Conservation (phyloP, 2,113 vertebrate genomes). For the Columba livia region DNA sequence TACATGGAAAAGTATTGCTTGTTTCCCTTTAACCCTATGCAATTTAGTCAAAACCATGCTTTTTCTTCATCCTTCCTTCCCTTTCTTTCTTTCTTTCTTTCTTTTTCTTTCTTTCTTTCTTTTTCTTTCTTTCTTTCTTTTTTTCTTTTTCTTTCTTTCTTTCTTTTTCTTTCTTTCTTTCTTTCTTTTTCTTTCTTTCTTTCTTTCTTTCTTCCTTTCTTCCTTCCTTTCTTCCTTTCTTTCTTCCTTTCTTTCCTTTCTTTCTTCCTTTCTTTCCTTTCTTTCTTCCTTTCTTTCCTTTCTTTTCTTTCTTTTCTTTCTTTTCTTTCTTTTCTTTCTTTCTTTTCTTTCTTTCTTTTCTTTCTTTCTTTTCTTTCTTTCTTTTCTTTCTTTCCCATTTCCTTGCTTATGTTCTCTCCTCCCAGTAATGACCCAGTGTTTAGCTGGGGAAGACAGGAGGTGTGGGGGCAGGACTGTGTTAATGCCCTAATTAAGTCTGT, state of each 20-base stretch:
- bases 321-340: not conserved
- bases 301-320: not conserved
- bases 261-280: not conserved
- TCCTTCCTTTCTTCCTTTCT: not conserved
- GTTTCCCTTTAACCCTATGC: not conserved
- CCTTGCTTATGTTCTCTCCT: not conserved
- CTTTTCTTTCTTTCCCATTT: not conserved
- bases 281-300: not conserved
- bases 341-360: not conserved
- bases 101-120: not conserved
- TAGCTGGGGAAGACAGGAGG: conserved; percentile 3
- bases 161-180: not conserved
- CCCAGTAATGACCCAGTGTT: not conserved
- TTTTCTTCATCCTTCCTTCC: not conserved
- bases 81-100: not conserved
- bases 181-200: not conserved
- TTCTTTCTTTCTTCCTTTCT: not conserved
- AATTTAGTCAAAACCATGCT: not conserved
- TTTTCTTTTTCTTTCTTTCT: not conserved
- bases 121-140: not conserved
- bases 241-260: not conserved
- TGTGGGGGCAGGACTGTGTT: conserved; percentile 18
- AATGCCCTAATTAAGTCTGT: conserved; percentile 65
- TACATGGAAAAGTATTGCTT: not conserved
- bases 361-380: not conserved